Base-by-base conservation (phyloP, 2,113 vertebrate genomes). In the Python bivittatus region DNA sequence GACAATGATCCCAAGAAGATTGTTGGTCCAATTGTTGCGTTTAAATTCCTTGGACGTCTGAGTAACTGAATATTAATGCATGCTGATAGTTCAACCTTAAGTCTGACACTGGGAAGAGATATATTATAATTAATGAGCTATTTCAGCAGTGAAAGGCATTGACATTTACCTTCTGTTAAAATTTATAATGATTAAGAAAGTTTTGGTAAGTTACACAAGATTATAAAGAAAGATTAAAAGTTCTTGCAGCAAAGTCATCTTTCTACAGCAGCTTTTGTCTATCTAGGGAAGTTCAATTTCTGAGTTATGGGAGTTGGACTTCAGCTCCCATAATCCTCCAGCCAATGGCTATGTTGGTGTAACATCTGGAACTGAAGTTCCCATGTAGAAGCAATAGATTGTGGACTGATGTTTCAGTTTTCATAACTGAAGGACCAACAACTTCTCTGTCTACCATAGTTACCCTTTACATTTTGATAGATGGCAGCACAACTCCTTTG, bases 401-500 rank as follows among this genome's bases (percentile, higher is more conserved):
- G 68, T 38, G 6, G 20, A 42, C 17, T 38, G 33, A 42, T 79
- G 33, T 42, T 9, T 79, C 9, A 42, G 72, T 79, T 42, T 79
- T 79, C 33, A 79, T 79, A 79, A 79, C 25, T 60, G 54, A 87
- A 68, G 29, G 93, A 94, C 54, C 56, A 88, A 91, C 90, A 94
- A n/a, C 5, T 3, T 8, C 57, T 83, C 88, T 85, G 87, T 53
- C 91, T 68, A n/a, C 0, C 0, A 0, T 72, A n/a, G 85, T 79
- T 48, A 84, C 94, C 92, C 61, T 68, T 94, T 84, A 90, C 92
- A 38, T 95, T 79, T 97, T 95, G 93, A 96, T 97, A 97, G 97
- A 96, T 97, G 97, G 97, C 96, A 96, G 94, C 96, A 52, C 94
- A 93, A 92, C 91, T 94, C 88, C 86, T 92, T 88, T 90, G 90